Evolutionary conservation across 2,888 invertebrate genomes (phyloP).

Genomic region (Sisyra nigra): DNA sequence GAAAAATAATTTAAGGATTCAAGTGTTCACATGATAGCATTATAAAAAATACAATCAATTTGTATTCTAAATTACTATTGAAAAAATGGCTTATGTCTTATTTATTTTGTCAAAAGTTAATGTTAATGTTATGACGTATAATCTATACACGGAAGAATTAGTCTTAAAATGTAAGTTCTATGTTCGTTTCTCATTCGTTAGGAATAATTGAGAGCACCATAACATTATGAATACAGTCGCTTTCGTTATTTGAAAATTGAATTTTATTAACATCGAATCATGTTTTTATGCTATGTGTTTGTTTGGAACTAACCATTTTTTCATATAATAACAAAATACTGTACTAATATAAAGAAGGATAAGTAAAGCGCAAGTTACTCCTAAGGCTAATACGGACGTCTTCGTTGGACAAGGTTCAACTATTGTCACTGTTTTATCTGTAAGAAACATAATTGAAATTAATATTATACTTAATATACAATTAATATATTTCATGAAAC

Average conservation of each 20-base stretch:
- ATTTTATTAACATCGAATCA: not conserved
- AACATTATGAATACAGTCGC: not conserved
- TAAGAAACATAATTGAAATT: not conserved
- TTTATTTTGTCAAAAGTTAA: too few relatives aligned
- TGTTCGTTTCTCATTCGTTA: too few relatives aligned
- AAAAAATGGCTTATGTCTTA: too few relatives aligned
- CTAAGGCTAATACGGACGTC: conserved; percentile 76
- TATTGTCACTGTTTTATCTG: conserved; percentile 60
- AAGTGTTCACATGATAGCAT: too few relatives aligned
- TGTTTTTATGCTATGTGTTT: conserved; percentile 52
- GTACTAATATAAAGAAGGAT: conserved; percentile 82
- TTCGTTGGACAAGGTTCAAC: conserved; percentile 85
- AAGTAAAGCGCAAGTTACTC: conserved; percentile 79
- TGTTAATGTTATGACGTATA: too few relatives aligned
- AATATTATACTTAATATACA: not conserved
- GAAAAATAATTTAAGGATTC: too few relatives aligned
- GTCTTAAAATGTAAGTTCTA: too few relatives aligned
- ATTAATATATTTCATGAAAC: not conserved
- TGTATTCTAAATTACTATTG: too few relatives aligned
- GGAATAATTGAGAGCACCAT: too few relatives aligned
- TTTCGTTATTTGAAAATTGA: not conserved
- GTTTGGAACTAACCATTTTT: conserved; percentile 75
- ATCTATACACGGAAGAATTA: too few relatives aligned
- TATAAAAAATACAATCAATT: too few relatives aligned
- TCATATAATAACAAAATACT: conserved; percentile 85